Base-by-base conservation (phyloP, 2,888 invertebrate species). In the Schrankia costaestrigalis region DNA sequence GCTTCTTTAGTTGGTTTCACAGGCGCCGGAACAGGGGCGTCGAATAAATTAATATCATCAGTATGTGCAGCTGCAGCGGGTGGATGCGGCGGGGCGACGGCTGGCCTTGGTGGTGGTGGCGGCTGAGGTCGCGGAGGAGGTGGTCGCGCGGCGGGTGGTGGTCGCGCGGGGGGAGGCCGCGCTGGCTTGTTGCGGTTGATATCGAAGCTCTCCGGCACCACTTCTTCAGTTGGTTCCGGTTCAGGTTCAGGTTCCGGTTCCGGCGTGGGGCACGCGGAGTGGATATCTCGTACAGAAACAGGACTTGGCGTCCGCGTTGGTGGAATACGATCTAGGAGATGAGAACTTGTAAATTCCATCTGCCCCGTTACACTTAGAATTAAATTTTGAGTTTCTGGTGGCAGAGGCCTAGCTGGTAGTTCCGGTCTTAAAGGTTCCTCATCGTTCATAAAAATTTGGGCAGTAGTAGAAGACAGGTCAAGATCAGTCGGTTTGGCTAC, bases 261-360 rank as follows among this genome's bases (percentile, higher is more conserved):
- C 10, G 82, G 95, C 1, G 95, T 95, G 2, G 95, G 96, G 61
- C 95, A 94, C 1, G 96, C 95, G 0, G 95, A 95, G 68, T 95
- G 95, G 6, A 94, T 85, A 56, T 94, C 94, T 23, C 93, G 86
- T 85, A 94, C 94, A 6, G 95, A 93, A 0, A 95, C 94, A 0
- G 96, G 96, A 72, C 95, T 96, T 0, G 96, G 96, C 1, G 95
- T 95, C 49, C 96, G 90, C 0, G 95, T 96, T 3, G 93, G 94
- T 31, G 95, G 94, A 41, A 96, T 91, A 40, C 95, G 92, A 54
- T 95, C 95, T 35, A 96, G 77, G 31, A 97, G 81, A 65, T 95
- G 93, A 2, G 94, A 93, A 56, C 96, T 96, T 0, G 95, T 94
- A 29, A 95, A 94, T 64, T 97, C 95, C 92, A 96, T 92, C 35